Percentiles rank a stretch among this genome's conserved stretches.
These are phyloP conservation scores for Sebastes schlegelii DNA, from an alignment of 2,113 vertebrate genomes.

Conservation along the genomic window DNA sequence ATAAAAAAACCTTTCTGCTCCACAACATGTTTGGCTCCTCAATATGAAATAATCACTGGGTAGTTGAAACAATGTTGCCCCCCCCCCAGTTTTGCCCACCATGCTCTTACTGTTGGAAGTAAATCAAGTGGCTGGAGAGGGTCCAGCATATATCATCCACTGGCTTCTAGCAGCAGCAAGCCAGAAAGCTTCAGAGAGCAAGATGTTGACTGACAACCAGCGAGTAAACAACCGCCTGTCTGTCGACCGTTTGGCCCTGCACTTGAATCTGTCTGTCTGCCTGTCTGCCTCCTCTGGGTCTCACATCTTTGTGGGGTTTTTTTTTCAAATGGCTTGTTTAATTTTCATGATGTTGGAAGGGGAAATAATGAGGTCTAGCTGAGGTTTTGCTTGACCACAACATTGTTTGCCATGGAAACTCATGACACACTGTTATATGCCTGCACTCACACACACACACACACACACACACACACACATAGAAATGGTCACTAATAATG, in stretches of 20 bases:
- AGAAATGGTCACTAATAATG: neutral
- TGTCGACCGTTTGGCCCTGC: neutral
- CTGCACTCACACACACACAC: neutral
- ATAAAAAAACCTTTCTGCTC: too few species aligned
- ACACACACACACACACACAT: slow-evolving; percentile 4
- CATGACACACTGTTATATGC: neutral
- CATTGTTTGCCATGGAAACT: slow-evolving; percentile 58
- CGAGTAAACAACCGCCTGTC: slow-evolving; percentile 32
- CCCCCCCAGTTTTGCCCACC: neutral
- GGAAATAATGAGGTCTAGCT: slow-evolving; percentile 53
- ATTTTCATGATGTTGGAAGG: slow-evolving; percentile 28
- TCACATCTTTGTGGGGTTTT: neutral
- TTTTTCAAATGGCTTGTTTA: slow-evolving; percentile 12
- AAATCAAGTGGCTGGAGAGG: neutral
- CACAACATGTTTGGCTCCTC: too few species aligned
- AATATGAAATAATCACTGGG: neutral
- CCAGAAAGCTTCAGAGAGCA: neutral
- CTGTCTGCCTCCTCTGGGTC: neutral
- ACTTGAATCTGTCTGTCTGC: neutral
- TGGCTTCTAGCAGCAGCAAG: neutral
- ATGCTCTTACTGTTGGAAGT: neutral
- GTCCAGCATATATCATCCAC: neutral
- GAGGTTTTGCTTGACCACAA: slow-evolving; percentile 26
- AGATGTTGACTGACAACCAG: slow-evolving; percentile 9
- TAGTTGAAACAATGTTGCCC: neutral